Conservation (phyloP, 2,888 invertebrate species). For the Cephus pygmeus region DNA sequence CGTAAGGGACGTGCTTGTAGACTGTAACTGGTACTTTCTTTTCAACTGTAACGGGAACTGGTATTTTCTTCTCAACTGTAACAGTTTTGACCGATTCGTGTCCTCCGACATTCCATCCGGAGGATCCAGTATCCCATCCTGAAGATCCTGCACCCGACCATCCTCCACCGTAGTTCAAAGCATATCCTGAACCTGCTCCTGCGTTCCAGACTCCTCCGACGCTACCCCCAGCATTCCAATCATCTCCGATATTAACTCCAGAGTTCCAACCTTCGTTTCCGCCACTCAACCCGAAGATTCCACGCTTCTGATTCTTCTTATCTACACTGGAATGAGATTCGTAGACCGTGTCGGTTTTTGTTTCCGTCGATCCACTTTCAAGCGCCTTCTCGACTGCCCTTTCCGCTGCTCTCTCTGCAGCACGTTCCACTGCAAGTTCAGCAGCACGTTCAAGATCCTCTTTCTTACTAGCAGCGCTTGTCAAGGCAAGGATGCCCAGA, state of each 20-base stretch:
- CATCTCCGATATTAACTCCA: constrained; percentile 20
- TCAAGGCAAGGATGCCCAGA: constrained; percentile 22
- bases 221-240: constrained; percentile 17
- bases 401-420: constrained; percentile 59
- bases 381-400: constrained; percentile 58
- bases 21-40: constrained; percentile 84
- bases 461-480: constrained; percentile 26
- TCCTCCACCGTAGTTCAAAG: constrained; percentile 12
- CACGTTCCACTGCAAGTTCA: constrained; percentile 58
- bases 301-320: constrained; percentile 31
- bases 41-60: constrained; percentile 69
- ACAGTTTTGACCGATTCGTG: constrained; percentile 24
- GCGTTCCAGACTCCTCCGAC: constrained; percentile 21
- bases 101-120: constrained; percentile 13
- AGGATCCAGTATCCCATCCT: not conserved
- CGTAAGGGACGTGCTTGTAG: constrained; percentile 80
- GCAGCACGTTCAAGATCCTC: constrained; percentile 57
- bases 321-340: constrained; percentile 52
- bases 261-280: constrained; percentile 25
- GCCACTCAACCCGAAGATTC: not conserved
- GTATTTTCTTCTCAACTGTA: constrained; percentile 42
- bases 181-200: constrained; percentile 4
- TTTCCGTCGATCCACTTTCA: constrained; percentile 46
- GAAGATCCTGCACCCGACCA: not conserved
- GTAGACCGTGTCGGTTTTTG: constrained; percentile 50